A percentile compares a stretch with the other conserved stretches of the same genome.
phyloP scores from a whole-genome alignment of 1,140 invertebrate genomes.

The Yoshiicerus persimilis region DNA sequence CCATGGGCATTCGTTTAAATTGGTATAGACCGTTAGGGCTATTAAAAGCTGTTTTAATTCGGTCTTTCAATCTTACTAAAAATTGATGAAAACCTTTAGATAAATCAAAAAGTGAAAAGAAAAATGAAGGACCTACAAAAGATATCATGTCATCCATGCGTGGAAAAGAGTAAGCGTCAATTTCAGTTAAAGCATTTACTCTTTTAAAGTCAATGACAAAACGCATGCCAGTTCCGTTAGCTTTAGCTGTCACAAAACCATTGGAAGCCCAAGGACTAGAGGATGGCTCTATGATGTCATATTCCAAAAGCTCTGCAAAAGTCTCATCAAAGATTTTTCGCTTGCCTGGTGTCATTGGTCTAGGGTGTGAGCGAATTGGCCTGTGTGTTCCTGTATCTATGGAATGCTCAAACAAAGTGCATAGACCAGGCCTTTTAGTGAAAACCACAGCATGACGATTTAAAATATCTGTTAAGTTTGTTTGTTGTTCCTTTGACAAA shows the following conservation, averaged over 20 bases:
- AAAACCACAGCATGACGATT: neutral
- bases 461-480: no score
- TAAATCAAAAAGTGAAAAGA: neutral
- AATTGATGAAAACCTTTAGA: neutral
- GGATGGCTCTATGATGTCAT: neutral
- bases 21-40: slow-evolving; percentile 52
- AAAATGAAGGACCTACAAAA: neutral
- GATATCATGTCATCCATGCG: neutral
- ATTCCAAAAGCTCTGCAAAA: neutral
- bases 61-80: slow-evolving; percentile 52
- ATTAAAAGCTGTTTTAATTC: slow-evolving; percentile 58
- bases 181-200: neutral
- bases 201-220: neutral
- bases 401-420: slow-evolving; percentile 44
- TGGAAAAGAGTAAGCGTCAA: neutral
- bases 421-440: slow-evolving; percentile 36
- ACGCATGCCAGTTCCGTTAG: neutral
- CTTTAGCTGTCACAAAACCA: neutral
- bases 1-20: slow-evolving; percentile 50
- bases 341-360: slow-evolving; percentile 45
- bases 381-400: slow-evolving; percentile 48
- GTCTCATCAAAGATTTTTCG: neutral
- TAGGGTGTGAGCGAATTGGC: slow-evolving; percentile 47
- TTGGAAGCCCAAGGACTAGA: neutral
- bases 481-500: no score